Conservation (phyloP, 2,888 invertebrate species). For the Drosophila kanekoi region DNA sequence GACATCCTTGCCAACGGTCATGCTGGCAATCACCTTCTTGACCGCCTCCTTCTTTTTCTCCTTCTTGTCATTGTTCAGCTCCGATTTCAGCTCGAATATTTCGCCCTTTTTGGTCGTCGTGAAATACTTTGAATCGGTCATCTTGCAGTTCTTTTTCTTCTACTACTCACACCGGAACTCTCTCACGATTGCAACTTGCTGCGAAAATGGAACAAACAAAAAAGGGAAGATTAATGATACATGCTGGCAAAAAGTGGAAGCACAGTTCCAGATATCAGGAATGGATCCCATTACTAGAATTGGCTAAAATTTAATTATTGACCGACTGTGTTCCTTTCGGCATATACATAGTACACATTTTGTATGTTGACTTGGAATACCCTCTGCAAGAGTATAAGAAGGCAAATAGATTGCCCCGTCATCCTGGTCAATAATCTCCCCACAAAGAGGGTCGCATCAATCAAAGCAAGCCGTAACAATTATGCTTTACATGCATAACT, state of each 20-base stretch:
- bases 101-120: conserved; percentile 99
- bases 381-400: neutral
- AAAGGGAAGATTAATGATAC: neutral
- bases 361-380: neutral
- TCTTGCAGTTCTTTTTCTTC: conserved; percentile 83
- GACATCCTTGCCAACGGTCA: conserved; percentile 99
- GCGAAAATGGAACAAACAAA: neutral
- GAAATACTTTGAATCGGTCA: conserved; percentile 99
- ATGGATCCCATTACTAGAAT: no score
- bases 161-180: conserved; percentile 25
- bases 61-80: conserved; percentile 99
- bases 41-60: conserved; percentile 99
- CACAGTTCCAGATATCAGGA: no score
- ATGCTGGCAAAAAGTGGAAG: neutral
- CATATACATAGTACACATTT: no score
- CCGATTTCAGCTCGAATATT: conserved; percentile 99
- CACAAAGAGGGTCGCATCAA: no score
- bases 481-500: conserved; percentile 1
- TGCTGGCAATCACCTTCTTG: conserved; percentile 99
- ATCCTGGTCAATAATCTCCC: neutral
- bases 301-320: no score
- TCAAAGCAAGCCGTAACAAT: no score
- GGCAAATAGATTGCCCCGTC: neutral
- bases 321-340: no score
- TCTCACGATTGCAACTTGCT: conserved; percentile 43